A percentile compares a stretch with the other conserved stretches of the same genome.
Evolutionary conservation across 2,888 invertebrate species (phyloP).

Genomic region (Diaperis boleti): DNA sequence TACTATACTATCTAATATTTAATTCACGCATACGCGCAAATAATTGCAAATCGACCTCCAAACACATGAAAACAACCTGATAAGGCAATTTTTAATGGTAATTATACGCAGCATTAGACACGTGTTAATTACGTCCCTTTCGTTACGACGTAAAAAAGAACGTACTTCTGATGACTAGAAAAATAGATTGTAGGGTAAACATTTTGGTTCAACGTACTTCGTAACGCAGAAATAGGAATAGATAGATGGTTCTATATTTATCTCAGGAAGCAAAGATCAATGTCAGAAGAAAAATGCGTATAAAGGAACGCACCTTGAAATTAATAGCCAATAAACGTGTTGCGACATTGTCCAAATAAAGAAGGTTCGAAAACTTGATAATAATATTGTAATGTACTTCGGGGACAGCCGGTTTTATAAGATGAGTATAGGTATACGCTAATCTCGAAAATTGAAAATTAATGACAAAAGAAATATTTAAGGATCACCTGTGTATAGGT

Average conservation of each 20-base stretch:
- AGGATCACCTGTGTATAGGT: no score
- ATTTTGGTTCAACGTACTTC: background rate
- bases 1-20: no score
- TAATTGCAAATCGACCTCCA: background rate
- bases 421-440: no score
- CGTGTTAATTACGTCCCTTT: no score
- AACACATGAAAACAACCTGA: background rate
- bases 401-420: no score
- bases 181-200: background rate
- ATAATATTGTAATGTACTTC: no score
- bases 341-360: no score
- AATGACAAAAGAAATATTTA: no score
- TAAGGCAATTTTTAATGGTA: background rate
- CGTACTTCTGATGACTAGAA: background rate
- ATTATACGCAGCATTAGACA: background rate
- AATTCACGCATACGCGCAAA: background rate
- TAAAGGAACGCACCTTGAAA: background rate
- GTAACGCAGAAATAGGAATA: background rate
- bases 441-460: no score
- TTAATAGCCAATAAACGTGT: background rate
- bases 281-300: constrained; percentile 1
- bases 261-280: constrained; percentile 4
- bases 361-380: no score
- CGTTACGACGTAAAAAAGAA: no score
- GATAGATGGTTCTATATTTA: background rate